Percentiles rank a stretch among this genome's conserved stretches.
phyloP scores from a whole-genome alignment of 2,113 vertebrate genomes.

The Centropristis striata region DNA sequence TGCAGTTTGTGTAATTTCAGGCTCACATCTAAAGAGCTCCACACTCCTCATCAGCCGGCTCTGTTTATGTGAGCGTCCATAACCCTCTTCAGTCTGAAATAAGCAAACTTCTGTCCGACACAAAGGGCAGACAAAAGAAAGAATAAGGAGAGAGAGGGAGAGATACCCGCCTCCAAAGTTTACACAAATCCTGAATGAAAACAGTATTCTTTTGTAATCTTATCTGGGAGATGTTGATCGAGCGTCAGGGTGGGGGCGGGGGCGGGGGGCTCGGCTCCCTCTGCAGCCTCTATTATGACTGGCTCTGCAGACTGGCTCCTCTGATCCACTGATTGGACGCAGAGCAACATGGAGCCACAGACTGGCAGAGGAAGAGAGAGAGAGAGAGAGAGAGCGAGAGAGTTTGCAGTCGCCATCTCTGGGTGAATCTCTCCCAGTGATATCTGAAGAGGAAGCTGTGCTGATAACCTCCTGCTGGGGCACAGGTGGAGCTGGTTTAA shows the following conservation, averaged over 20 bases:
- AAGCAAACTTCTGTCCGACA: conserved; percentile 60
- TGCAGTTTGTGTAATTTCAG: neutral
- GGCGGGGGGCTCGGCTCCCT: conserved; percentile 56
- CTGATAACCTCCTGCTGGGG: conserved; percentile 65
- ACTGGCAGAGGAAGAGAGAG: conserved; percentile 42
- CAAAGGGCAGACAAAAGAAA: conserved; percentile 62
- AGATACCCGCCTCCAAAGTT: conserved; percentile 81
- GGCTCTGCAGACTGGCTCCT: conserved; percentile 84
- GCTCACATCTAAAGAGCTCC: conserved; percentile 42
- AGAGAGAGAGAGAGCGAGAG: conserved; percentile 7
- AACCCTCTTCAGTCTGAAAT: conserved; percentile 68
- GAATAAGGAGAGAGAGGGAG: conserved; percentile 36
- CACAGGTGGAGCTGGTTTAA: conserved; percentile 68
- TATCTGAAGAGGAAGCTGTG: conserved; percentile 61
- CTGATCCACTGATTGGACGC: conserved; percentile 85
- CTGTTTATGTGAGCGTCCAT: conserved; percentile 66
- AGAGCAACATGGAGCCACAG: conserved; percentile 68
- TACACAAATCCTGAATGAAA: conserved; percentile 86
- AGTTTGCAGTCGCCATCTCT: conserved; percentile 74
- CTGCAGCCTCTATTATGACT: conserved; percentile 86
- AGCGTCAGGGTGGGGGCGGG: conserved; percentile 45
- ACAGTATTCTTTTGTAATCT: conserved; percentile 87
- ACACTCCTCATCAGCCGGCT: conserved; percentile 24
- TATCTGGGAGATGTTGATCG: conserved; percentile 85
- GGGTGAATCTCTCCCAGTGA: conserved; percentile 70